Evolutionary conservation across 1,140 invertebrate genomes (phyloP).

Genomic region (Formica selysi): DNA sequence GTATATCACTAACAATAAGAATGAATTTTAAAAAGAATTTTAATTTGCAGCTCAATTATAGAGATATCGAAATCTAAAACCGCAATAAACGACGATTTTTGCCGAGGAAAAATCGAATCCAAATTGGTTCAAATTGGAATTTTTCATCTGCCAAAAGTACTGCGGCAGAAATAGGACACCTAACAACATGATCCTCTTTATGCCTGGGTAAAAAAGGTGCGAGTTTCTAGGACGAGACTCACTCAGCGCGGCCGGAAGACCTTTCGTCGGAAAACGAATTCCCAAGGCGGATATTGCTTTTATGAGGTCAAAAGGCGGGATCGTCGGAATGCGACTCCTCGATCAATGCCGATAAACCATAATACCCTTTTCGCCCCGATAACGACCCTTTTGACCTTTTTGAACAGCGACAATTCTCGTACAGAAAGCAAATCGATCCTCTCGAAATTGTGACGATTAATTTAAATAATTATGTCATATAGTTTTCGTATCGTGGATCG

Average conservation of each 20-base stretch:
- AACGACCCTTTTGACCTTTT: conserved; percentile 1
- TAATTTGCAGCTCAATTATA: not conserved
- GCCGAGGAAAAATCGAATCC: not conserved
- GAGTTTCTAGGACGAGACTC: not conserved
- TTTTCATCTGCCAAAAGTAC: not conserved
- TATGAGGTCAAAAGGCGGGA: conserved; percentile 13
- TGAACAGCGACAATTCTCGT: not conserved
- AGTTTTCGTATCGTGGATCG: not conserved
- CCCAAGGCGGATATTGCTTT: conserved; percentile 42
- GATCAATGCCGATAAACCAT: not conserved
- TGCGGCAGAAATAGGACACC: not conserved
- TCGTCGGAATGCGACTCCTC: conserved; percentile 21
- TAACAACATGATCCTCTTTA: not conserved
- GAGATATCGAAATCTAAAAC: not conserved
- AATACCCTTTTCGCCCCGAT: not conserved
- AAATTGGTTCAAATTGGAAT: not conserved
- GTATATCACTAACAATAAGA: not conserved
- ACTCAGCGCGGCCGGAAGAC: not conserved
- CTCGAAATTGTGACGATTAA: not conserved
- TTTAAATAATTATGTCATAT: not conserved
- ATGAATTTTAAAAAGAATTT: not conserved
- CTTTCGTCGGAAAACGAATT: conserved; percentile 17
- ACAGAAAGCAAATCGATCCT: not conserved
- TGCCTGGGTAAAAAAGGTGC: not conserved
- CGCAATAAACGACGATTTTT: not conserved